phyloP scores from a whole-genome alignment of 2,888 invertebrate genomes.

The Eupelmus urozonus region DNA sequence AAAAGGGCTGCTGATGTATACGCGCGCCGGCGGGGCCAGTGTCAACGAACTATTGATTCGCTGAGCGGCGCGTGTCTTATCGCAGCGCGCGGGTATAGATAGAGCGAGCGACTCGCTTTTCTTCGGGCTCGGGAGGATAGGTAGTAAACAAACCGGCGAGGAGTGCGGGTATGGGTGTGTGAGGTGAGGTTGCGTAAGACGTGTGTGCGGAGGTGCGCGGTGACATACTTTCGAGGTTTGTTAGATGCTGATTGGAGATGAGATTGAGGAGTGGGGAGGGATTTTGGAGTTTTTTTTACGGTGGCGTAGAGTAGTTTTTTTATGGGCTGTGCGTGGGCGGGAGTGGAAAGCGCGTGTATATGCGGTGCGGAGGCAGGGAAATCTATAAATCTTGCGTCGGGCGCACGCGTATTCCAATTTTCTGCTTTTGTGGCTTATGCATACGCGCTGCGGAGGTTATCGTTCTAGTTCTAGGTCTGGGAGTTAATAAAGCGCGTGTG shows the following conservation, averaged over 20 bases:
- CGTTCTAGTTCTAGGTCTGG: too few relatives aligned
- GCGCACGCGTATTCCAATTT: background rate
- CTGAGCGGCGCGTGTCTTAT: constrained; percentile 36
- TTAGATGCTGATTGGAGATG: too few relatives aligned
- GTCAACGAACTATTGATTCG: constrained; percentile 53
- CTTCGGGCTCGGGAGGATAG: background rate
- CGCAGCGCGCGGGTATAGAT: constrained; percentile 12
- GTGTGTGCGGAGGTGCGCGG: background rate
- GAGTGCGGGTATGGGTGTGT: background rate
- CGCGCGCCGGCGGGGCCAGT: background rate
- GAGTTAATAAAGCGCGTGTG: background rate
- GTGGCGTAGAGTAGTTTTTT: too few relatives aligned
- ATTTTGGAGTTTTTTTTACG: too few relatives aligned
- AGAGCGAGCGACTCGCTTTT: background rate
- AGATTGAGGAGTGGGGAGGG: too few relatives aligned
- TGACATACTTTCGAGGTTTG: too few relatives aligned
- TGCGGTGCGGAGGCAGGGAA: too few relatives aligned
- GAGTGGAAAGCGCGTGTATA: too few relatives aligned
- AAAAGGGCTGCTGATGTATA: background rate
- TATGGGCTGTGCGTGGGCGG: too few relatives aligned
- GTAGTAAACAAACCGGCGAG: constrained; percentile 15
- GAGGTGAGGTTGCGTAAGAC: background rate
- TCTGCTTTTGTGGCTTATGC: background rate
- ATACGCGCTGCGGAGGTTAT: background rate
- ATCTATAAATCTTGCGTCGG: too few relatives aligned